Evolutionary conservation across 2,113 vertebrate genomes (phyloP).

Genomic region (Silurus asotus): DNA sequence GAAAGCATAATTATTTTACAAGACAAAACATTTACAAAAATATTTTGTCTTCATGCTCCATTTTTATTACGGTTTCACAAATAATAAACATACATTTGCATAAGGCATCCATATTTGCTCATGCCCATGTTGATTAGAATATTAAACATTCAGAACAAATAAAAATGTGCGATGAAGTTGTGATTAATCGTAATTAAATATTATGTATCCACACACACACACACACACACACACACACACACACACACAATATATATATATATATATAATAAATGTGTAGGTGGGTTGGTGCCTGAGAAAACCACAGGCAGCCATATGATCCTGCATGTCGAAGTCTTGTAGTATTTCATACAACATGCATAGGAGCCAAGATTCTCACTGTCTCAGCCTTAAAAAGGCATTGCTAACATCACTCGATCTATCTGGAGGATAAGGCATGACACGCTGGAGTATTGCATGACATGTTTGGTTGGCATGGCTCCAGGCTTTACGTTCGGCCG

Average conservation of each 20-base stretch:
- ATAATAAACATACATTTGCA: no score
- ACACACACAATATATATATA: neutral
- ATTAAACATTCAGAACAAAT: no score
- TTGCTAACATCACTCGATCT: constrained; percentile 11
- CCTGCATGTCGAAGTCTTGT: neutral
- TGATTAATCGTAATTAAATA: no score
- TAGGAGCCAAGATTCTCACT: neutral
- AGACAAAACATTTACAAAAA: no score
- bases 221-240: no score
- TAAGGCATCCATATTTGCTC: no score
- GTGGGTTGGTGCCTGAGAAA: neutral
- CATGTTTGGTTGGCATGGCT: neutral
- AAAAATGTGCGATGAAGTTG: no score
- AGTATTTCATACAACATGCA: constrained; percentile 20
- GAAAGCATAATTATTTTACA: no score
- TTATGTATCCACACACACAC: no score
- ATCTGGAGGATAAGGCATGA: neutral
- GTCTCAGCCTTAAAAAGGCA: neutral
- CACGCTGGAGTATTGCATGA: constrained; percentile 13
- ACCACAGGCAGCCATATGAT: neutral
- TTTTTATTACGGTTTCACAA: no score
- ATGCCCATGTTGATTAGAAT: no score
- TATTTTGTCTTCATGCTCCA: no score
- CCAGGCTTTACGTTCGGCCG: neutral
- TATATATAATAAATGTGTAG: neutral